A percentile compares a stretch with the other conserved stretches of the same genome.
These are phyloP conservation scores for Pantherophis vulpinus DNA, from an alignment of 2,797 vertebrate species.

Conservation along the genomic window DNA sequence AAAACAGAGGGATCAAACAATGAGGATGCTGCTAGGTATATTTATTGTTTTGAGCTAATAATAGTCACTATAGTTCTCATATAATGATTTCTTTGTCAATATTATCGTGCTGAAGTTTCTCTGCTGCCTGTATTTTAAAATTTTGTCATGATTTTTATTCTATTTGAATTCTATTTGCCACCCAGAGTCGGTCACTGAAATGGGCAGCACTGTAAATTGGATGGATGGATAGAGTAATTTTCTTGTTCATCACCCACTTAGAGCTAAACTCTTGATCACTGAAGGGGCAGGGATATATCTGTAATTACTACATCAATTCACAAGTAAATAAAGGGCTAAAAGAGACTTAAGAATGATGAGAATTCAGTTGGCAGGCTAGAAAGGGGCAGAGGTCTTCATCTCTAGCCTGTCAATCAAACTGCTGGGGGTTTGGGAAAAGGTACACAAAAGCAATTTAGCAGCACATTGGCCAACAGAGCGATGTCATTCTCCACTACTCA, in stretches of 20 bases:
- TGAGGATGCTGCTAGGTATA: background rate
- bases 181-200: background rate
- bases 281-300: background rate
- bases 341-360: background rate
- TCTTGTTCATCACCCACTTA: background rate
- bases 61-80: background rate
- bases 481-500: background rate
- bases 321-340: background rate
- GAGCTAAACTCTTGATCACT: background rate
- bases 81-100: background rate
- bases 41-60: background rate
- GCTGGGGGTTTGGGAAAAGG: background rate
- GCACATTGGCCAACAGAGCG: background rate
- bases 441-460: background rate
- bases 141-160: background rate
- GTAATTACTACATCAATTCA: background rate
- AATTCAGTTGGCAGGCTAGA: background rate
- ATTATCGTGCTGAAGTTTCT: background rate
- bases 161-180: background rate
- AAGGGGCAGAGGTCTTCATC: background rate
- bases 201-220: background rate
- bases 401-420: background rate
- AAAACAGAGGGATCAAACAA: background rate
- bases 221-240: background rate
- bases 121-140: background rate